Evolutionary conservation across 2,113 vertebrate genomes (phyloP).

Genomic region (Nibea coibor): DNA sequence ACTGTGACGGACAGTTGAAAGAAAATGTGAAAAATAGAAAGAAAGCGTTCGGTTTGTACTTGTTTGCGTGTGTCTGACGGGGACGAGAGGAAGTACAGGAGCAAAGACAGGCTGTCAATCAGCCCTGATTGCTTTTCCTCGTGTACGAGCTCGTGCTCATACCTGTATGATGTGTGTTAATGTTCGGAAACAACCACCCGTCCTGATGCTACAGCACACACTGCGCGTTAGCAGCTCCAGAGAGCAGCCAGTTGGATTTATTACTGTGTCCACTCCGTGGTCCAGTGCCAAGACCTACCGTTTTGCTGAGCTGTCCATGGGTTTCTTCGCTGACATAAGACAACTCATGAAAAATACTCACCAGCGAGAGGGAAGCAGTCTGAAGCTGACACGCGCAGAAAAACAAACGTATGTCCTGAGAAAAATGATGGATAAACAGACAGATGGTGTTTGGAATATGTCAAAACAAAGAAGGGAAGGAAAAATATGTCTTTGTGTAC

Average conservation of each 20-base stretch:
- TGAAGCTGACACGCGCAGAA: constrained; percentile 40
- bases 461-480: background rate
- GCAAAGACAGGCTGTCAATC: background rate
- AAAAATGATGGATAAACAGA: constrained; percentile 36
- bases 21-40: background rate
- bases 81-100: background rate
- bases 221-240: constrained; percentile 18
- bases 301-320: constrained; percentile 57
- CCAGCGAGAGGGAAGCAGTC: constrained; percentile 3
- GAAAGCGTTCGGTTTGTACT: background rate
- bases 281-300: constrained; percentile 47
- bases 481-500: background rate
- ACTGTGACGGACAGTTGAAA: constrained; percentile 12
- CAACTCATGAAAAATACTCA: constrained; percentile 26
- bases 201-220: background rate
- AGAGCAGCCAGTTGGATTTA: constrained; percentile 52
- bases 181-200: background rate
- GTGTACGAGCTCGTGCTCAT: background rate
- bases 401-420: constrained; percentile 14
- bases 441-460: constrained; percentile 5
- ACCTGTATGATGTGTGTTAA: background rate
- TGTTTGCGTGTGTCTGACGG: background rate
- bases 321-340: constrained; percentile 60
- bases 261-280: constrained; percentile 31
- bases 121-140: background rate